Base-by-base conservation (phyloP, 2,888 invertebrate genomes). In the Belgica antarctica region DNA sequence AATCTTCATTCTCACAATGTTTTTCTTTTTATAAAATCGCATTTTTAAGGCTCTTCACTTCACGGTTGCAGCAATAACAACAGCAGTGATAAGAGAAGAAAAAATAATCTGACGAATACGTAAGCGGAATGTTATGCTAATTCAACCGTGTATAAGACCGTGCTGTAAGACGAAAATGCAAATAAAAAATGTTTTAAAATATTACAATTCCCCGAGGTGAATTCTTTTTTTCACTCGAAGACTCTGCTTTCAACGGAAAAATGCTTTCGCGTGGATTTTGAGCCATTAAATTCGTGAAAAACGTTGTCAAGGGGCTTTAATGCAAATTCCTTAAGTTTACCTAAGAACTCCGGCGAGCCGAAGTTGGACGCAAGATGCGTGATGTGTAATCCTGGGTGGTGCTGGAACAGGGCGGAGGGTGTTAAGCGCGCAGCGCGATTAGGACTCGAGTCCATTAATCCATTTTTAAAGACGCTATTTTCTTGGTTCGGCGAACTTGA, bases 341-440 rank as follows among this genome's bases (percentile, higher is more conserved):
- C 92, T 77, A 92, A 84, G 78, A 92, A 89, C 78, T 92, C 92
- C 57, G 88, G 86, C 75, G 88, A 85, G 70, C 86, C 86, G 75
- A 87, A 88, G 19, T 83, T 82, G 7, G 82, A 81, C 7, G 83
- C 83, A 41, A 68, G 24, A 68, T 68, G 68, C 47, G 68, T 68
- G 68, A 68, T 68, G 57, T 68, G 68, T 68, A 68, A 57, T 27
- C 68, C 68, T 73, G 89, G 81, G 75, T 89, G 89, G 8, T 84
- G 82, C 74, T 85, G 77, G 78, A 84, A 84, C 73, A 85, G 75
- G 12, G 82, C 80, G 62, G 84, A 83, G 77, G 83, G 83, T 74
- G 84, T 78, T 63, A 80, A 74, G 62, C 80, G 78, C 68, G 80
- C 78, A 71, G 79, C 79, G 66, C 78, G 74, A 74, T 78, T 79